Base-by-base conservation (phyloP, 2,888 invertebrate species). In the Urechis unicinctus region DNA sequence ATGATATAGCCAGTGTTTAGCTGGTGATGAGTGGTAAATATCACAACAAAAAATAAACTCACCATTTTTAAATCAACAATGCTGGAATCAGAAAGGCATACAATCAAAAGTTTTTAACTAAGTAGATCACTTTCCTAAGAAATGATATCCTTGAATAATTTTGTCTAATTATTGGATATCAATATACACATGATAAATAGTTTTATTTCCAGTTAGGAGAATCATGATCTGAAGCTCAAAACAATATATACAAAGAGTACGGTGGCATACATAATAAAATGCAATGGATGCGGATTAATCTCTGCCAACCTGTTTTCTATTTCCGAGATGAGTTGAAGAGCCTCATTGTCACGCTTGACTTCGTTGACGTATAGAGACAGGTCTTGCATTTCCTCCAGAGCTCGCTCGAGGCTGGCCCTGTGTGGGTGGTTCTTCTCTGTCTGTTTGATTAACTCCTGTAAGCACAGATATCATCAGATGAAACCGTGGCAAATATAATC, bases 361-460 rank as follows among this genome's bases (percentile, higher is more conserved):
- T 98, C 98, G 78, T 98, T 98, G 60, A 97, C 93, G 78, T 92
- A 98, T 71, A 92, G 88, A 2, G 95, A 92, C 36, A 97, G 88
- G 78, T 97, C 96, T 77, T 63, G 50, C 95, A 96, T 96, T 47
- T 91, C 90, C 76, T 95, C 93, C 67, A 92, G 86, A 30, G 96
- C 94, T 61, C 88, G 83, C 69, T 88, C 87, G 66, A 96, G 77
- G 21, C 88, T 87, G 6, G 85, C 83, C 72, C 87, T 86, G 68
- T 96, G 95, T 61, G 91, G 91, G 68, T 88, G 87, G 71, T 85
- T 85, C 42, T 75, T 67, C 6, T 78, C 75, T 45, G 82, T 81
- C 55, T 74, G 73, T 61, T 79, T 80, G 36, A 81, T 74, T 53
- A 82, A 67, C 61, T 81, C 80, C 78, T 80, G 61, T n/a, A 63